Evolutionary conservation across 2,113 vertebrate genomes (phyloP), one percentile per base, ranked within the genome.

Genomic region (Felis chaus): DNA sequence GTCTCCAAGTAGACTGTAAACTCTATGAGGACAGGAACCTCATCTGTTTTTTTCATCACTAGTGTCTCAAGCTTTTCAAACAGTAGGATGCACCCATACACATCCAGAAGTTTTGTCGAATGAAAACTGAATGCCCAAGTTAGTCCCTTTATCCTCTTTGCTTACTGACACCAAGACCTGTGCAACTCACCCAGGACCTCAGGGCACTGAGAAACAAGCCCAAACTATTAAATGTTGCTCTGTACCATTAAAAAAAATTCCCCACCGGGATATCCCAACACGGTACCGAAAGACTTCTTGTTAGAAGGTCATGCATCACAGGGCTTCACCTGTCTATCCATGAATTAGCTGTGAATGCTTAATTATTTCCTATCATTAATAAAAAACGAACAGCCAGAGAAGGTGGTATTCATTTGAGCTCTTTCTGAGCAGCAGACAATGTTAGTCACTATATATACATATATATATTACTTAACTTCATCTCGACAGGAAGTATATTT

Each of bases 21-120:
- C 53, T 83, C 53, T 39, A 12, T 10, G 63, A 80, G 5, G 12
- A 79, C 39, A 83, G 27, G 15, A 82, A 55, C 16, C 13, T 61
- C 25, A 0, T 84, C 19, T 91, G 29, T 66, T 66, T 48, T 78
- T 55, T 39, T 68, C 0, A 65, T 39, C 13, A 23, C 45, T 39
- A 2, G 69, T 61, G 25, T 15, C 5, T 8, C 9, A 16, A 68
- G 29, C 4, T 79, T 82, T 78, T 91, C 48, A 15, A 66, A 87
- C 13, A 50, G 13, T 31, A 31, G 4, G 0, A 10, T 1, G 4
- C 27, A 23, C 0, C 15, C 0, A 31, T 12, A 39, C 25, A 41
- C 21, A 57, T 31, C 81, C n/a, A 12, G 18, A 89, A 39, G 41
- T 81, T 80, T 55, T 76, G 10, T 8, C 7, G 31, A 85, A n/a